phyloP scores from a whole-genome alignment of 1,140 invertebrate genomes.

The Diachasma alloeum region DNA sequence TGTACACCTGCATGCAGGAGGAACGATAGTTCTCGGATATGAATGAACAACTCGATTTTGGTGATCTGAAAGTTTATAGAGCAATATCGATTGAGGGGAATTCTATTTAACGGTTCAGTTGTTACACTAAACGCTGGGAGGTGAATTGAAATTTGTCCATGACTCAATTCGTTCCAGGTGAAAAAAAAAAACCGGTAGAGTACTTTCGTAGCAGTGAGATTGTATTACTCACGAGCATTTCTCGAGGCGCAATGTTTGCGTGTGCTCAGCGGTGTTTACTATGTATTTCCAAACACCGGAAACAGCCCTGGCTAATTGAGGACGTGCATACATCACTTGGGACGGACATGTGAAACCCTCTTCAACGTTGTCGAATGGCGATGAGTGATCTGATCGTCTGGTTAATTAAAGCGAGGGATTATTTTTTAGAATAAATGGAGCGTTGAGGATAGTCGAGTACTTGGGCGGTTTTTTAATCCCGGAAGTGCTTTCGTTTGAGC shows the following conservation, averaged over 20 bases:
- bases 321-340: slow-evolving; percentile 83
- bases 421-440: neutral
- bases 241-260: slow-evolving; percentile 83
- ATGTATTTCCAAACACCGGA: slow-evolving; percentile 88
- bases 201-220: neutral
- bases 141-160: neutral
- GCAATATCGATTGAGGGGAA: neutral
- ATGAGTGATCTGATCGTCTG: slow-evolving; percentile 66
- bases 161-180: neutral
- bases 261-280: slow-evolving; percentile 86
- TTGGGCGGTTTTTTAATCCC: too few relatives aligned
- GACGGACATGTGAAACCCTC: slow-evolving; percentile 82
- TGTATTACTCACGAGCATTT: slow-evolving; percentile 77
- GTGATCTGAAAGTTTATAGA: slow-evolving; percentile 69
- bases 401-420: too few relatives aligned
- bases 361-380: slow-evolving; percentile 61
- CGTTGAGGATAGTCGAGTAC: too few relatives aligned
- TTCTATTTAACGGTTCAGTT: neutral
- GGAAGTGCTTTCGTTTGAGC: too few relatives aligned
- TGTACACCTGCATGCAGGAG: slow-evolving; percentile 84
- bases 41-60: slow-evolving; percentile 79
- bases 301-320: slow-evolving; percentile 82
- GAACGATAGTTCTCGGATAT: slow-evolving; percentile 83
- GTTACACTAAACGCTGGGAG: neutral
- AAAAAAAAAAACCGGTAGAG: neutral